Conservation (phyloP, 1,140 invertebrate species). For the Olivierus martensii region DNA sequence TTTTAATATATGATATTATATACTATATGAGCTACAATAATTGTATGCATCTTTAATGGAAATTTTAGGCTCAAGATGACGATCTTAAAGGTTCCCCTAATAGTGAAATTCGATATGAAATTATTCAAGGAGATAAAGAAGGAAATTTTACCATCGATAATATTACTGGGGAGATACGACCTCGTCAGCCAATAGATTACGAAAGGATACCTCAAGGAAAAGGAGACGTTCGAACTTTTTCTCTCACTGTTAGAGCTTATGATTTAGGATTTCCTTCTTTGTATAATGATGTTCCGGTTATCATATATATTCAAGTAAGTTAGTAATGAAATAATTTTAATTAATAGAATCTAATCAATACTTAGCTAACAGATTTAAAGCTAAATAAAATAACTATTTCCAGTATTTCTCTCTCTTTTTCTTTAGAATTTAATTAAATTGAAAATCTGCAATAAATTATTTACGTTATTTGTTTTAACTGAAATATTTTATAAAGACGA, state of each 20-base stretch:
- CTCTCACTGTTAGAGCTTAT: slow-evolving; percentile 57
- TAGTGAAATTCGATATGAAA: slow-evolving; percentile 66
- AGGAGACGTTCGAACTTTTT: slow-evolving; percentile 50
- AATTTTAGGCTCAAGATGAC: slow-evolving; percentile 21
- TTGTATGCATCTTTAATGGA: too few relatives aligned
- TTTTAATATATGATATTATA: too few relatives aligned
- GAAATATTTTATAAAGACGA: too few relatives aligned
- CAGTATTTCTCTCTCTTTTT: too few relatives aligned
- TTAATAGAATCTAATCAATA: too few relatives aligned
- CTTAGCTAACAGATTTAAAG: too few relatives aligned
- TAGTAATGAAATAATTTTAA: too few relatives aligned
- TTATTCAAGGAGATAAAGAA: slow-evolving; percentile 51
- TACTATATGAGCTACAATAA: too few relatives aligned
- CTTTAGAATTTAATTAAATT: too few relatives aligned
- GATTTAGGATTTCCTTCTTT: slow-evolving; percentile 65
- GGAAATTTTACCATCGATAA: slow-evolving; percentile 69
- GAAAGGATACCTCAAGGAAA: slow-evolving; percentile 41
- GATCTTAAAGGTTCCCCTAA: slow-evolving; percentile 55
- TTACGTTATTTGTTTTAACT: too few relatives aligned
- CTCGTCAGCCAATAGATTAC: slow-evolving; percentile 57
- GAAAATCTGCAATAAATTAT: too few relatives aligned
- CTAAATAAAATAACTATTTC: too few relatives aligned
- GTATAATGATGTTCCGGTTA: slow-evolving; percentile 53
- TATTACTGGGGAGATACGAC: slow-evolving; percentile 50
- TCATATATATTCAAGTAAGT: slow-evolving; percentile 49